Conservation (phyloP, 2,113 vertebrate genomes). For the Sylvietta virens region DNA sequence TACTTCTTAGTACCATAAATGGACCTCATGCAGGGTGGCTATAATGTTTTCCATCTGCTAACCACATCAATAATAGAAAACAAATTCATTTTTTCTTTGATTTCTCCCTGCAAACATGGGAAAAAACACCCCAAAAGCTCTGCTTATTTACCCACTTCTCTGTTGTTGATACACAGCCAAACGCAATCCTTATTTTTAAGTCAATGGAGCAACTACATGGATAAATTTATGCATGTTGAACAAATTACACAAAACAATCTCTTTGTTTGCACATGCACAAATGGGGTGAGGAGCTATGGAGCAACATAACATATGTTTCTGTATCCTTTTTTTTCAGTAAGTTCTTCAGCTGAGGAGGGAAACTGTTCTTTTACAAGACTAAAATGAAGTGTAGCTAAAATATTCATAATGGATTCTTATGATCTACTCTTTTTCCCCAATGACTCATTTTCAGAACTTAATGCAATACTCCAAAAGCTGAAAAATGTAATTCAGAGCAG, state of each 20-base stretch:
- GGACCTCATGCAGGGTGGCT: background rate
- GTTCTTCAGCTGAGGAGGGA: background rate
- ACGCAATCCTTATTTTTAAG: background rate
- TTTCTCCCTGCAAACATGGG: background rate
- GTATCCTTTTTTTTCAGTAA: background rate
- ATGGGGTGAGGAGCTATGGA: background rate
- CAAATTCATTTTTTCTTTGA: background rate
- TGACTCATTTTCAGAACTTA: constrained; percentile 17
- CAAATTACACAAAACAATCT: background rate
- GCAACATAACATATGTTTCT: background rate
- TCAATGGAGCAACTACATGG: background rate
- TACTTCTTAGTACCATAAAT: background rate
- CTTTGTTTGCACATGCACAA: background rate
- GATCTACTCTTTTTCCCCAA: background rate
- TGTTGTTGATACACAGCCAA: background rate
- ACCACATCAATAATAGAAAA: background rate
- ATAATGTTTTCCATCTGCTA: background rate
- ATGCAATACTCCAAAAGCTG: constrained; percentile 3
- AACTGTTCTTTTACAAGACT: background rate
- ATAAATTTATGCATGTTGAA: background rate
- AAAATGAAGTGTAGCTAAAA: background rate
- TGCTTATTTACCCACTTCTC: background rate
- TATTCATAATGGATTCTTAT: constrained; percentile 10
- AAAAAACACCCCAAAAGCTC: fast-evolving
- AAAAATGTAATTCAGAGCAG: constrained; percentile 22